Evolutionary conservation across 2,797 vertebrate genomes (phyloP).

Genomic region (Pampus argenteus): DNA sequence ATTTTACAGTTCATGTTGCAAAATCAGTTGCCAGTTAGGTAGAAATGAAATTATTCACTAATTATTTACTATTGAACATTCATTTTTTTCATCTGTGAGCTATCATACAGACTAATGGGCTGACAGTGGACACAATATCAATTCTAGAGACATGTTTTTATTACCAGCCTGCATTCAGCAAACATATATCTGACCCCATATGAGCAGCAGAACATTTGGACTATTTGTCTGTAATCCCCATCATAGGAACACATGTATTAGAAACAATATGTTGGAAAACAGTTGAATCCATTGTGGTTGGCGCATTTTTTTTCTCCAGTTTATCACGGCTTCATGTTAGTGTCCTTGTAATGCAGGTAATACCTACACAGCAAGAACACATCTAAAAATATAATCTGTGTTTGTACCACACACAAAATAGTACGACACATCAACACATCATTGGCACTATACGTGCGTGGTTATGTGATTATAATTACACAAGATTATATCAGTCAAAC

Average conservation of each 20-base stretch:
- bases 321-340: neutral
- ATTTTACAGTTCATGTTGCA: neutral
- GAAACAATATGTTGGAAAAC: neutral
- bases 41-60: neutral
- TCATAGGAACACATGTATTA: neutral
- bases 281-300: neutral
- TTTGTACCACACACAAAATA: neutral
- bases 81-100: too few species aligned
- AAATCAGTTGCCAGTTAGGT: neutral
- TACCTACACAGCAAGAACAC: neutral
- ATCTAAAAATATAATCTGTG: neutral
- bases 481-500: neutral
- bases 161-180: too few species aligned
- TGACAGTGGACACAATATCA: too few species aligned
- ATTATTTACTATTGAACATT: neutral
- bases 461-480: neutral
- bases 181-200: too few species aligned
- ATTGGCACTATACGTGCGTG: slow-evolving; percentile 1
- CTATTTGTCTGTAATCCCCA: neutral
- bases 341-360: neutral
- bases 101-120: too few species aligned
- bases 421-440: neutral
- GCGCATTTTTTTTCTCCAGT: too few species aligned
- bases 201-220: neutral
- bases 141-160: too few species aligned